Evolutionary conservation across 2,797 vertebrate species (phyloP).

Genomic region (Peromyscus nudipes): DNA sequence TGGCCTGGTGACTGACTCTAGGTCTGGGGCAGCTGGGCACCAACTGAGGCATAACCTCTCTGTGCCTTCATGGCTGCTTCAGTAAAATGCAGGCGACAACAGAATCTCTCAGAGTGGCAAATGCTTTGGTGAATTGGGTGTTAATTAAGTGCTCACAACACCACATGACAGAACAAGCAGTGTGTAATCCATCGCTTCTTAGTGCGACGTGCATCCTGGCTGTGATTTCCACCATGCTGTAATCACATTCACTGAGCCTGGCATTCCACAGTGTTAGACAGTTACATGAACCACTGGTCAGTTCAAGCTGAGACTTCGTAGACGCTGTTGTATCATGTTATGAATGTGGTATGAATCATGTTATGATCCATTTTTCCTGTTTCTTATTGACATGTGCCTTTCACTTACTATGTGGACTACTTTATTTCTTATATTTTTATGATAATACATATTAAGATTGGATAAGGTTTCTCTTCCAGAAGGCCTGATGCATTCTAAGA

Average conservation of each 20-base stretch:
- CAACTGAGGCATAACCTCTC: background rate
- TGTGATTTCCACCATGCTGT: fast-evolving
- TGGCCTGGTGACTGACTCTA: background rate
- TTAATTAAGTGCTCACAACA: background rate
- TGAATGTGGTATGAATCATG: no score
- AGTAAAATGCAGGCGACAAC: background rate
- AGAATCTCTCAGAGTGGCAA: background rate
- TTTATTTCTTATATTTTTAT: background rate
- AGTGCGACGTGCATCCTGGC: fast-evolving
- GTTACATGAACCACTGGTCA: background rate
- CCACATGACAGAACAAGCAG: background rate
- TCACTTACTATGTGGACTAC: background rate
- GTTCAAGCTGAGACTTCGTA: background rate
- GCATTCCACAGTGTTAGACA: background rate
- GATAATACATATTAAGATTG: background rate
- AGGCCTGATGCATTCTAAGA: background rate
- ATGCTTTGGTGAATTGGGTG: background rate
- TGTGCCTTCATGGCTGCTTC: background rate
- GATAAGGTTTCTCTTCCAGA: background rate
- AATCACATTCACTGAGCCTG: no score
- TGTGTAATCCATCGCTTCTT: fast-evolving
- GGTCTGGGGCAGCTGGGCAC: fast-evolving
- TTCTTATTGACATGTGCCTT: background rate
- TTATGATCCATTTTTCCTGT: background rate
- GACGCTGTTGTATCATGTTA: background rate